Evolutionary conservation across 1,140 invertebrate species (phyloP).

Genomic region (Hirudo medicinalis): DNA sequence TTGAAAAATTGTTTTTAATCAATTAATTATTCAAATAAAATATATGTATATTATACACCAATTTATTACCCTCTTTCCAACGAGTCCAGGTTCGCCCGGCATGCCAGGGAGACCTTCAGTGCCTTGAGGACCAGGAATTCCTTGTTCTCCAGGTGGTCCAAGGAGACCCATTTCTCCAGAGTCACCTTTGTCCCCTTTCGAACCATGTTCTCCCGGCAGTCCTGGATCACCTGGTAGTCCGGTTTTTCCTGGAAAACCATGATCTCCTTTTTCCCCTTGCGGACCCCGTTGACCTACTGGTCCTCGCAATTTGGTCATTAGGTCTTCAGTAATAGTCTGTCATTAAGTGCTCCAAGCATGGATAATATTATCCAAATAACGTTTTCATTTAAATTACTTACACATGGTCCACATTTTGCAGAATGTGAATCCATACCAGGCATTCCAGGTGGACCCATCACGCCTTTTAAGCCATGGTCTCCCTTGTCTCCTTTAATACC

Average conservation of each 20-base stretch:
- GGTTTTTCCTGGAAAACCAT: conserved; percentile 19
- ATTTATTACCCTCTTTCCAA: conserved; percentile 21
- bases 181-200: conserved; percentile 24
- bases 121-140: conserved; percentile 17
- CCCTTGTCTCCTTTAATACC: conserved; percentile 1
- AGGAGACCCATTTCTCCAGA: conserved; percentile 21
- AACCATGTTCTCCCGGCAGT: conserved; percentile 23
- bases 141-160: conserved; percentile 21
- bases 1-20: no score
- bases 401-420: not conserved
- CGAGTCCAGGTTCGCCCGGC: conserved; percentile 22
- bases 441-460: not conserved
- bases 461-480: not conserved
- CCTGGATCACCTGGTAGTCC: conserved; percentile 25
- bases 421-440: not conserved
- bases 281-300: conserved; percentile 13
- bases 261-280: conserved; percentile 22
- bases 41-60: no score
- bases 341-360: not conserved
- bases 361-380: not conserved
- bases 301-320: not conserved
- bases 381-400: not conserved
- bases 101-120: conserved; percentile 22
- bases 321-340: not conserved
- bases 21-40: no score